Conservation (phyloP, 2,888 invertebrate genomes). For the Chelonus formosanus region DNA sequence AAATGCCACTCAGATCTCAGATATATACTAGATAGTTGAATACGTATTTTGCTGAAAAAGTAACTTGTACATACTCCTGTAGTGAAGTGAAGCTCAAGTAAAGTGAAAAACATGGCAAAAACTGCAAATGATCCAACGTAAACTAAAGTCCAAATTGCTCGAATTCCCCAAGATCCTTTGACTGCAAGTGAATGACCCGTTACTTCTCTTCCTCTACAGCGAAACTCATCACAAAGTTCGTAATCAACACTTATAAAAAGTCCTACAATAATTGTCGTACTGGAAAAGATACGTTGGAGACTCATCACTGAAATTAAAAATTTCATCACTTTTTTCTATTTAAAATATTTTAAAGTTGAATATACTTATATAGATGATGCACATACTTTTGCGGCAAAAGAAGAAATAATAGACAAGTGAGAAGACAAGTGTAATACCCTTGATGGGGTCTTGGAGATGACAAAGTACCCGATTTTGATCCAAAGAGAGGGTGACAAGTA, state of each 20-base stretch:
- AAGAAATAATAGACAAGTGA: constrained; percentile 71
- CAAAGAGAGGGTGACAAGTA: constrained; percentile 66
- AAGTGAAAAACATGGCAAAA: constrained; percentile 68
- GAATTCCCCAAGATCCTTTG: constrained; percentile 65
- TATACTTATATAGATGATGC: background rate
- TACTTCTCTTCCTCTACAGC: constrained; percentile 67
- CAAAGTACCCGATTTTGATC: constrained; percentile 70
- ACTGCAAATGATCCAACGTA: constrained; percentile 68
- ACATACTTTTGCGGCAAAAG: constrained; percentile 70
- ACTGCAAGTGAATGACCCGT: constrained; percentile 51
- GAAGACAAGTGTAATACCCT: constrained; percentile 69
- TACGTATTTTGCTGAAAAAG: background rate
- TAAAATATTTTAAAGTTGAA: background rate
- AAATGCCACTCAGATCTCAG: constrained; percentile 3
- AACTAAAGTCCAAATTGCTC: constrained; percentile 69
- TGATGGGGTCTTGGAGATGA: constrained; percentile 72
- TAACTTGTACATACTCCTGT: constrained; percentile 54
- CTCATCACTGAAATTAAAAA: constrained; percentile 67
- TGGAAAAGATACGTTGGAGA: constrained; percentile 69
- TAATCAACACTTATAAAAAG: constrained; percentile 72
- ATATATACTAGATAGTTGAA: constrained; percentile 40
- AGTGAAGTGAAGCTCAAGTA: constrained; percentile 64
- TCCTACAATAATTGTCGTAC: constrained; percentile 71
- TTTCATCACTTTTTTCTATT: constrained; percentile 20
- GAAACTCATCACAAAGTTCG: constrained; percentile 71